Evolutionary conservation across 2,888 invertebrate genomes (phyloP).

Genomic region (Drosophila pseudotalamancana): DNA sequence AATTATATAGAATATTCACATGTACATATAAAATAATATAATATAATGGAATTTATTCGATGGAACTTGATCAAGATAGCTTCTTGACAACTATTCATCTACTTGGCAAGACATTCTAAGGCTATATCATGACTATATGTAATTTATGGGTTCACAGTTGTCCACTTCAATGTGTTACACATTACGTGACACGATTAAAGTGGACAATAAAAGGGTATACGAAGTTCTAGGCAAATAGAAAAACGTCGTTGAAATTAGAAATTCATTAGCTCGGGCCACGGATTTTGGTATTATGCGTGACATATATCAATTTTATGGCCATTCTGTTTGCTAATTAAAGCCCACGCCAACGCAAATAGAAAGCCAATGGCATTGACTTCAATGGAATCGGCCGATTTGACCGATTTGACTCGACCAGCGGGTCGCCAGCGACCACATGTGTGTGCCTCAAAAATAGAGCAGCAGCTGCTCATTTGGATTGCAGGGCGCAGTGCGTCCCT

Average conservation of each 20-base stretch:
- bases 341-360: constrained; percentile 66
- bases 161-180: neutral
- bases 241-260: constrained; percentile 47
- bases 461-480: constrained; percentile 29
- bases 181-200: neutral
- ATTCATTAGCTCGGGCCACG: constrained; percentile 37
- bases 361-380: constrained; percentile 55
- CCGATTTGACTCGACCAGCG: constrained; percentile 35
- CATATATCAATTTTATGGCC: constrained; percentile 67
- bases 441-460: too few species aligned
- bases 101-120: too few species aligned
- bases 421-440: constrained; percentile 18
- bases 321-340: constrained; percentile 62
- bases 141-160: neutral
- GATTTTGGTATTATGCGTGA: constrained; percentile 47
- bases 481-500: constrained; percentile 50
- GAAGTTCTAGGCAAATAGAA: constrained; percentile 7
- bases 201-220: neutral
- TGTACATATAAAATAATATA: too few species aligned
- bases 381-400: constrained; percentile 36
- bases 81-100: neutral
- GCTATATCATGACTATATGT: neutral
- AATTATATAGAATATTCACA: too few species aligned
- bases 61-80: neutral
- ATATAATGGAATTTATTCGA: too few species aligned